Base-by-base conservation (phyloP, 2,888 invertebrate genomes). In the Drosophila cognata region DNA sequence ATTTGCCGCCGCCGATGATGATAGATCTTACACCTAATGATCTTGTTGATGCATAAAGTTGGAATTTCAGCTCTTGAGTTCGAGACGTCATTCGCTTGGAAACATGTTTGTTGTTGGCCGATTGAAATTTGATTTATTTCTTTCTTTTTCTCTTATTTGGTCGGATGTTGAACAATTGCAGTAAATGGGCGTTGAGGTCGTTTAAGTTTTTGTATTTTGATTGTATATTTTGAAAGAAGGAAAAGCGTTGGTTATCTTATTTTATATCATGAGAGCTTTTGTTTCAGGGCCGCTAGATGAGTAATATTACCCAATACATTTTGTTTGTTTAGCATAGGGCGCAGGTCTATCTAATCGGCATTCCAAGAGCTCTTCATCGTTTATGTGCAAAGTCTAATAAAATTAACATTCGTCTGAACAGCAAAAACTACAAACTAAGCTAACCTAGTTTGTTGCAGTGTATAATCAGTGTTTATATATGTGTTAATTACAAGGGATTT, bases 1-100 rank as follows among this genome's bases (percentile, higher is more conserved):
- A 7, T 46, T 25, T 46, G 46, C 46, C 35, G 63, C 21, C 21
- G 38, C 64, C 63, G 46, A 38, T 66, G 46, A 43, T 71, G 38
- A 61, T 77, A 29, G 75, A 53, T 81, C 61, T 69, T 62, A 70
- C 46, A 81, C 50, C 84, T 85, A 88, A 85, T 85, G 86, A 85
- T 85, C 72, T 69, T 81, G 81, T 58, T 70, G 76, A 67, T 67
- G 74, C 71, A 69, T 66, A 38, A 61, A 53, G 51, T 65, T 61
- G 58, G 31, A 53, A 67, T 62, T 71, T 31, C 16, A 66, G 29
- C 33, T 59, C 10, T 36, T 52, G 51, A 51, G 50, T 35, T 58
- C 16, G 41, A 68, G 51, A 63, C 82, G 77, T 79, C 82, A 82
- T 82, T 58, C 77, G 71, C 58, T 71, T 73, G 73, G 52, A 71